Evolutionary conservation across 1,140 invertebrate genomes (phyloP), one percentile per base, ranked within the genome.

Genomic region (fruit fly (Drosophila melanogaster)): DNA sequence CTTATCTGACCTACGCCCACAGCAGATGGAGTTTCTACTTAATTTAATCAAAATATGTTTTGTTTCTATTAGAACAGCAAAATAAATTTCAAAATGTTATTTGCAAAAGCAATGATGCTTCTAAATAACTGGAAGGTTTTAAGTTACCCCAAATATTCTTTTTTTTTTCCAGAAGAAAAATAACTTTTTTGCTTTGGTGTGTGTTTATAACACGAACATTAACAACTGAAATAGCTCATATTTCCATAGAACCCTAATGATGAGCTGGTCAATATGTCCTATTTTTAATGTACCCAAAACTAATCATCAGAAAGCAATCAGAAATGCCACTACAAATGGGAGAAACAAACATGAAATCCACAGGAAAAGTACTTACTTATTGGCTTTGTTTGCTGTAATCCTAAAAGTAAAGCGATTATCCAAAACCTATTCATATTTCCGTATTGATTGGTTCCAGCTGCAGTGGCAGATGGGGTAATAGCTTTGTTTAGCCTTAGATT

Each of bases 371-470:
- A 91, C 90, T 91, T 85, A 91, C 90, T 87, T 90, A 72, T 91
- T 80, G 86, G 72, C 71, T 90, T 72, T 67, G 76, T 78, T 70
- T 62, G 77, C 79, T 85, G 76, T 89, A 91, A 90, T 91, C 80
- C 90, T 77, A 91, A 67, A 64, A 85, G 79, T 80, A 91, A 89
- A 80, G 81, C 83, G 86, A 89, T 91, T 91, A 91, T 91, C 90
- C 90, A 91, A 87, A 89, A 78, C 55, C 70, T 79, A 89, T 72
- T 84, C 90, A 91, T 91, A 76, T 85, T 91, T 86, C 43, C 49
- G 44, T 35, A 58, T 60, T 61, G 22, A 38, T 55, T 79, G 49
- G 14, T 74, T 62, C 35, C 58, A 59, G 58, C 41, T 70, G 64
- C 41, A 59, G 38, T 22, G 30, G 55, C 59, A 56, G 58, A 49